These are phyloP conservation scores for Perithous albicinctus DNA, from an alignment of 2,888 invertebrate genomes.

Conservation along the genomic window DNA sequence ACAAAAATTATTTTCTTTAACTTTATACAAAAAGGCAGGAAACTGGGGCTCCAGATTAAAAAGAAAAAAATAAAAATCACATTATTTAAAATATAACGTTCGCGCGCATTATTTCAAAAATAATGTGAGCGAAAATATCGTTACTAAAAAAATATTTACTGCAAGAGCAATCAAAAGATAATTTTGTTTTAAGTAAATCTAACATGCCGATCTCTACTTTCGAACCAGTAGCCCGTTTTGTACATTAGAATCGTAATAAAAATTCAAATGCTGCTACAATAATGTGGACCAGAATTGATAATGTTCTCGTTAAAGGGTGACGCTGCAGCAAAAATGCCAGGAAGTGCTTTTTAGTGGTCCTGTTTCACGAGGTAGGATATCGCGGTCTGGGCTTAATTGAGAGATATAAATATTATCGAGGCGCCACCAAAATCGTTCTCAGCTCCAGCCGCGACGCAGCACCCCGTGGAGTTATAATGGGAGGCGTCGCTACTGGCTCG, in stretches of 20 bases:
- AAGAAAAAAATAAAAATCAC: too few species aligned
- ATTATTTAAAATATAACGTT: too few species aligned
- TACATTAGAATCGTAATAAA: not conserved
- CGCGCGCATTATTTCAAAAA: too few species aligned
- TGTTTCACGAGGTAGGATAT: not conserved
- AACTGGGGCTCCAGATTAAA: too few species aligned
- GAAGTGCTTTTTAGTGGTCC: slow-evolving; percentile 25
- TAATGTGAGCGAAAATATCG: too few species aligned
- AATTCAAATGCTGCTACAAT: not conserved
- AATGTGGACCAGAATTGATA: not conserved
- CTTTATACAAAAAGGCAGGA: too few species aligned
- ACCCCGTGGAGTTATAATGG: slow-evolving; percentile 63
- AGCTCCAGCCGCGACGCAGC: slow-evolving; percentile 5
- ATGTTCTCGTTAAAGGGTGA: not conserved
- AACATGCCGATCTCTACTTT: too few species aligned
- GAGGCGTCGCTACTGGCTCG: slow-evolving; percentile 35
- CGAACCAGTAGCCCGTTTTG: too few species aligned
- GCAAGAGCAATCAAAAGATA: too few species aligned
- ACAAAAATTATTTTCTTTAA: too few species aligned
- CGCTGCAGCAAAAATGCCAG: slow-evolving; percentile 10
- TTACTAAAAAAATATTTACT: too few species aligned
- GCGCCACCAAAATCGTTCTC: slow-evolving; percentile 40
- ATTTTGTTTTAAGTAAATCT: too few species aligned
- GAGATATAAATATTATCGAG: slow-evolving; percentile 51
- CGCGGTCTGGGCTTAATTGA: slow-evolving; percentile 55